Evolutionary conservation across 2,797 vertebrate genomes (phyloP).

Genomic region (Lagocephalus sceleratus): DNA sequence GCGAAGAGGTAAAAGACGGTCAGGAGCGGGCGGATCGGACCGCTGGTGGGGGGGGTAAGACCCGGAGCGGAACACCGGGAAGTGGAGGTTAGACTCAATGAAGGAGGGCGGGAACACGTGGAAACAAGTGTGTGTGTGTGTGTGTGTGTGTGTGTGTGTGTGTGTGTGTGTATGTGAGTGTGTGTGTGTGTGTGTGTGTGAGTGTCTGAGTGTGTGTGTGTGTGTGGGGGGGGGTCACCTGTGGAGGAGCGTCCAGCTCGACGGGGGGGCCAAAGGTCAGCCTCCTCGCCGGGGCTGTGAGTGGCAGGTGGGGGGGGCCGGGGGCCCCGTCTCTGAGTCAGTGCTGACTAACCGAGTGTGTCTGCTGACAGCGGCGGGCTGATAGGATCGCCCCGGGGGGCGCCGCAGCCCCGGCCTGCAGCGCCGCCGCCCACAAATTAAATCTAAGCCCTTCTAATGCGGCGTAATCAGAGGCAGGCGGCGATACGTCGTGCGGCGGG

Average conservation of each 20-base stretch:
- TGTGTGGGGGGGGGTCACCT: conserved; percentile 49
- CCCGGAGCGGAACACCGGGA: no score
- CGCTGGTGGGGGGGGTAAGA: no score
- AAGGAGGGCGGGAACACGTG: no score
- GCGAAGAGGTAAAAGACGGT: conserved; percentile 51
- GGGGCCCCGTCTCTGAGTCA: conserved; percentile 59
- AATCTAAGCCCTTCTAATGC: conserved; percentile 61
- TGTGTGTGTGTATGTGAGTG: no score
- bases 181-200: no score
- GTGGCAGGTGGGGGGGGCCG: conserved; percentile 62
- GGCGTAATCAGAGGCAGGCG: conserved; percentile 57
- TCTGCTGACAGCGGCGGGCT: conserved; percentile 70
- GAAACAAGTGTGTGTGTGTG: no score
- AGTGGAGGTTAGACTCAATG: no score
- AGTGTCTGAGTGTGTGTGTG: no score
- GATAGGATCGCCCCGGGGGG: conserved; percentile 63
- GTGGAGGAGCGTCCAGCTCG: conserved; percentile 61
- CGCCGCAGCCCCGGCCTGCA: conserved; percentile 45
- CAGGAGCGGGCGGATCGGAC: conserved; percentile 43
- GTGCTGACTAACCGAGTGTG: conserved; percentile 71
- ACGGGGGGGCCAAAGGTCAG: conserved; percentile 63
- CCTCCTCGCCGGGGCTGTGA: conserved; percentile 57
- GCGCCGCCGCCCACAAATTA: conserved; percentile 48
- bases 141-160: no score
- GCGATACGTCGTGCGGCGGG: conserved; percentile 58